Percentiles rank a stretch among this genome's conserved stretches.
Conservation (phyloP, 2,113 vertebrate genomes). For the Istiophorus platypterus region DNA sequence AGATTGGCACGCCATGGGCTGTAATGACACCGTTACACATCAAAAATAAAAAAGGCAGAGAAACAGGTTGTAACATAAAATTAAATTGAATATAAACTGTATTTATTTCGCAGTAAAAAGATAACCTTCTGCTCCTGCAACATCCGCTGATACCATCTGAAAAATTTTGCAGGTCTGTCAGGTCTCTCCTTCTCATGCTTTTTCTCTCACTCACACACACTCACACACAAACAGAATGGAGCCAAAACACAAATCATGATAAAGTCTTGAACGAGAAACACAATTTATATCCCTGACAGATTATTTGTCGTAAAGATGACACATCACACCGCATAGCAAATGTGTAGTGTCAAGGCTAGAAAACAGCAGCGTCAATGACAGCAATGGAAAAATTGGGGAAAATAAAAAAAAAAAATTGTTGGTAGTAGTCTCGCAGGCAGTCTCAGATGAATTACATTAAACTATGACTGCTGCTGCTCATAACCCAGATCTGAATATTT, state of each 20-base stretch:
- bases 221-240: background rate
- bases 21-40: background rate
- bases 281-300: background rate
- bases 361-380: constrained; percentile 2
- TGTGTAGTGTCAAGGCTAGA: background rate
- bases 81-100: background rate
- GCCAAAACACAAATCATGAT: constrained; percentile 11
- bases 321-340: background rate
- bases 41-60: background rate
- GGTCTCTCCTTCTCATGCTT: background rate
- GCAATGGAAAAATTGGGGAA: background rate
- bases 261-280: background rate
- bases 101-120: background rate
- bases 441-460: background rate
- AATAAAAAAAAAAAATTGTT: too few relatives aligned
- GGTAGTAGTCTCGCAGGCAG: too few relatives aligned
- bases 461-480: background rate
- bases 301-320: background rate
- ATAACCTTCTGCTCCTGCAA: background rate
- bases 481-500: constrained; percentile 27
- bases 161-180: constrained; percentile 51
- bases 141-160: constrained; percentile 15
- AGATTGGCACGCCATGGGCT: background rate
- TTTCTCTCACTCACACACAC: constrained; percentile 42
- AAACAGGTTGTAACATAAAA: background rate